Evolutionary conservation across 2,113 vertebrate genomes (phyloP), one percentile per base, ranked within the genome.

Genomic region (Bathybates hornii): DNA sequence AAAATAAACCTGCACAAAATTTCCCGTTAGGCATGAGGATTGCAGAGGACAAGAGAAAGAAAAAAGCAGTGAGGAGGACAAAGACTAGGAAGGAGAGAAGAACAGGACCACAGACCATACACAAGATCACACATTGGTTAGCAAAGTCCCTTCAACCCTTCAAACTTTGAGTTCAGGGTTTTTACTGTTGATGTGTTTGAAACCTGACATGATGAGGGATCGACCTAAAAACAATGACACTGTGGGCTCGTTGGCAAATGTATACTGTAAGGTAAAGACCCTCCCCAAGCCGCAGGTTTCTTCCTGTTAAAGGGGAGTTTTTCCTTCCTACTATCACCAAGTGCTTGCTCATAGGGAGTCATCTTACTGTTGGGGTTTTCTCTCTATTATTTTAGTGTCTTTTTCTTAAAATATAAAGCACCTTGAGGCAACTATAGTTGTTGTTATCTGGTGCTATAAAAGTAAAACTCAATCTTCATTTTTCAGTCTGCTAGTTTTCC

Each of bases 161-260:
- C 59, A 63, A 63, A 36, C 59, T 63, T 63, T 63, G 59, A 63
- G 59, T 36, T 63, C 59, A 63, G 59, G 32, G 9, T 63, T 36
- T 61, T 36, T 32, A 36, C 32, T 63, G 5, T n/a, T 36, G 32
- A 17, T 36, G 32, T 63, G 59, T 36, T 63, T 36, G 9, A 63
- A 63, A 63, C 59, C 17, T n/a, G 59, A 12, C 17, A 63, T n/a
- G 59, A 36, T 63, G 59, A 63, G 27, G 59, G 17, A 12, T n/a
- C 9, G 2, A 63, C 32, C 32, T 63, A 19, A 7, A 12, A 63
- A 32, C 9, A 63, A 5, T n/a, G 32, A 36, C 32, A 36, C 59
- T 66, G 59, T 36, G 32, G 10, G 19, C 34, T 66, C 38, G 10
- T 66, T 66, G 61, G 61, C 61, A 38, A 66, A 21, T 66, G 19